A percentile compares a stretch with the other conserved stretches of the same genome.
phyloP scores from a whole-genome alignment of 2,888 invertebrate genomes.

The Drosophila engyochracea region DNA sequence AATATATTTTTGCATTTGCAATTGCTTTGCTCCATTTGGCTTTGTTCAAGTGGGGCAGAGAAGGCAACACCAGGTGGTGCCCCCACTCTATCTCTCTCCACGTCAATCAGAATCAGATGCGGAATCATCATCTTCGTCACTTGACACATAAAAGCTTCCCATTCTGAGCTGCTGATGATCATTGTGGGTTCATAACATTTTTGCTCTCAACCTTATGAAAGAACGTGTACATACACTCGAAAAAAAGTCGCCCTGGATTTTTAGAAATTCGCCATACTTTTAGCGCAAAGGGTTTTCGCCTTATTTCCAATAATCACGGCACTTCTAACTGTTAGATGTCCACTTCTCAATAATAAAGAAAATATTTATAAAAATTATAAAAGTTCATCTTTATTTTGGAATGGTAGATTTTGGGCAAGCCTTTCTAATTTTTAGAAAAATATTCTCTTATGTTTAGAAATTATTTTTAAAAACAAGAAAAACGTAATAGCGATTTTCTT shows the following conservation, averaged over 20 bases:
- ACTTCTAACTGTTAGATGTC: too few relatives aligned
- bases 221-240: not conserved
- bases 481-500: not conserved
- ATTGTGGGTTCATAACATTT: slow-evolving; percentile 2
- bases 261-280: too few relatives aligned
- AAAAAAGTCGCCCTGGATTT: not conserved
- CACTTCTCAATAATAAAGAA: not conserved
- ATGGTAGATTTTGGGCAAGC: not conserved
- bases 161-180: slow-evolving; percentile 1
- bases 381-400: not conserved
- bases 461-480: not conserved
- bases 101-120: slow-evolving; percentile 22
- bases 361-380: not conserved
- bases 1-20: slow-evolving; percentile 14
- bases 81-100: not conserved
- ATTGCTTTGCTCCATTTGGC: slow-evolving; percentile 26
- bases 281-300: not conserved
- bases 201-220: slow-evolving; percentile 1
- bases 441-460: not conserved
- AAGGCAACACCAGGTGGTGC: slow-evolving; percentile 30
- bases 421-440: not conserved
- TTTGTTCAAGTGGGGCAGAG: slow-evolving; percentile 14
- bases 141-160: slow-evolving; percentile 43
- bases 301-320: not conserved
- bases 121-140: slow-evolving; percentile 24